phyloP scores from a whole-genome alignment of 2,888 invertebrate species.

The Podotricha telesiphe region DNA sequence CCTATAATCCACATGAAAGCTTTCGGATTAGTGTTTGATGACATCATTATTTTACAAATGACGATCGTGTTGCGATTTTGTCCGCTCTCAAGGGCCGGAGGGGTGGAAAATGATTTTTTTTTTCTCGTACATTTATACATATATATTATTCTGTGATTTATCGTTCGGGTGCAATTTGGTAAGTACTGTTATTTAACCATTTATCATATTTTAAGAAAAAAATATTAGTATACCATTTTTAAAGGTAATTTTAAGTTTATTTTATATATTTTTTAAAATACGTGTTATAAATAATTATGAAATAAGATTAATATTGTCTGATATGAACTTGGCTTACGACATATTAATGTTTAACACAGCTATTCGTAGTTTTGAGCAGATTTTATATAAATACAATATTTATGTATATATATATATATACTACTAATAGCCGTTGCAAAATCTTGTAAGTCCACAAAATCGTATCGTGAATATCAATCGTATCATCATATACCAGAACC shows the following conservation, averaged over 20 bases:
- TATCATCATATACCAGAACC: conserved; percentile 42
- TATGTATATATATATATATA: too few relatives aligned
- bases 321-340: too few relatives aligned
- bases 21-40: conserved; percentile 83
- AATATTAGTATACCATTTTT: background rate
- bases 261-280: background rate
- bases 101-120: conserved; percentile 55
- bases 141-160: conserved; percentile 70
- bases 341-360: too few relatives aligned
- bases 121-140: conserved; percentile 53
- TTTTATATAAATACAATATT: too few relatives aligned
- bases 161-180: conserved; percentile 58
- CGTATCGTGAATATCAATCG: conserved; percentile 60
- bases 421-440: conserved; percentile 56
- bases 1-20: conserved; percentile 82
- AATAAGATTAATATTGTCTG: too few relatives aligned
- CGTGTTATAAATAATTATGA: too few relatives aligned
- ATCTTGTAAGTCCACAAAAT: conserved; percentile 64
- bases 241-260: background rate
- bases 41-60: conserved; percentile 82
- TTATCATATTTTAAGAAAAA: background rate
- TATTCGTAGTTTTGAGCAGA: too few relatives aligned
- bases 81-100: conserved; percentile 60
- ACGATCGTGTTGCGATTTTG: conserved; percentile 78
- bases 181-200: conserved; percentile 25